Evolutionary conservation across 2,797 vertebrate species (phyloP).

Genomic region (Diplodus puntazzo): DNA sequence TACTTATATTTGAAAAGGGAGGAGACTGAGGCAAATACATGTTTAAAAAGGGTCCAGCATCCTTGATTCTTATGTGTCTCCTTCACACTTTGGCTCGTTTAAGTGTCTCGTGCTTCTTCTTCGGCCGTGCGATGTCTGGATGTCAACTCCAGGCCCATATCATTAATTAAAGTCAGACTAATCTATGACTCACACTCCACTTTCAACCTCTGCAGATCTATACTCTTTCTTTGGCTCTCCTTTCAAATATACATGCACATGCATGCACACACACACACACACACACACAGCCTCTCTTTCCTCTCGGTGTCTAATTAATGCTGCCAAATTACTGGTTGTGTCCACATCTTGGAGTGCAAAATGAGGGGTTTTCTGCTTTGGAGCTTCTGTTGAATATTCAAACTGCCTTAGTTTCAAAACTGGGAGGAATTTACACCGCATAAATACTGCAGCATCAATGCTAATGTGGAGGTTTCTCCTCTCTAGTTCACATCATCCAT

Average conservation of each 20-base stretch:
- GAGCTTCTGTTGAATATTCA: slow-evolving; percentile 63
- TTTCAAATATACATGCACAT: slow-evolving; percentile 11
- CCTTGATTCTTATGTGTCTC: not conserved
- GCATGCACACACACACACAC: not conserved
- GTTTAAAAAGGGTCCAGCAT: not conserved
- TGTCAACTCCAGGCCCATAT: slow-evolving; percentile 40
- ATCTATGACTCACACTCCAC: slow-evolving; percentile 55
- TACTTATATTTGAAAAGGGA: slow-evolving; percentile 1
- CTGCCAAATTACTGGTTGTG: slow-evolving; percentile 67
- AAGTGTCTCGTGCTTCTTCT: not conserved
- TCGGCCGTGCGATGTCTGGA: slow-evolving; percentile 22
- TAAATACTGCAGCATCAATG: slow-evolving; percentile 31
- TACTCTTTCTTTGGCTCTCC: not conserved
- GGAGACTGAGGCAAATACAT: not conserved
- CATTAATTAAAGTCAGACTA: slow-evolving; percentile 61
- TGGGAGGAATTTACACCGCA: slow-evolving; percentile 10
- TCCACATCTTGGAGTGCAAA: slow-evolving; percentile 66
- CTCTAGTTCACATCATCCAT: not conserved
- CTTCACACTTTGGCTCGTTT: slow-evolving; percentile 1
- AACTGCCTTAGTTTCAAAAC: slow-evolving; percentile 23
- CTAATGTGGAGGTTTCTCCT: slow-evolving; percentile 4
- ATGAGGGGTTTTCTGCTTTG: slow-evolving; percentile 66
- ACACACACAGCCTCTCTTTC: slow-evolving; percentile 7
- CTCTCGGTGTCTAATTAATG: slow-evolving; percentile 64
- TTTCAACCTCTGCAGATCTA: slow-evolving; percentile 52